A percentile compares a stretch with the other conserved stretches of the same genome.
phyloP scores from a whole-genome alignment of 2,113 vertebrate genomes.

The Notothenia coriiceps region DNA sequence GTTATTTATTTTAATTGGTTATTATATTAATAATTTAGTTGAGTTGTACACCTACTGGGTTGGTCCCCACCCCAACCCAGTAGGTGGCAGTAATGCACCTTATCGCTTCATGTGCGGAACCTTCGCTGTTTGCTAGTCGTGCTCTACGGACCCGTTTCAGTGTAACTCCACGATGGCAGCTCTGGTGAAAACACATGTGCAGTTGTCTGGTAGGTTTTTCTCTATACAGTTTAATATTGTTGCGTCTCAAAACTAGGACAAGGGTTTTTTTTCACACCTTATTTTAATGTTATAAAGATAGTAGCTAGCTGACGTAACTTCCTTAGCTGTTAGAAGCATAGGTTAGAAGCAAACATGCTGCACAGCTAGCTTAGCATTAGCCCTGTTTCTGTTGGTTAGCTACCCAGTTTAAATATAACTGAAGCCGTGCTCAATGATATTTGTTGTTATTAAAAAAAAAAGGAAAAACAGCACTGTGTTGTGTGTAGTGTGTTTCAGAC shows the following conservation, averaged over 20 bases:
- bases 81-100: too few relatives aligned
- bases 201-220: constrained; percentile 17
- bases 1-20: too few relatives aligned
- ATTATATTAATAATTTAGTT: too few relatives aligned
- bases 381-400: not conserved
- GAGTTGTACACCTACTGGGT: too few relatives aligned
- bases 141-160: constrained; percentile 5
- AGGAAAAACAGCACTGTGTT: not conserved
- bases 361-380: not conserved
- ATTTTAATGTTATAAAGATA: not conserved
- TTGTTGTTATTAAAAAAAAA: not conserved
- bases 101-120: constrained; percentile 26
- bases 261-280: rapidly evolving
- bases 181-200: constrained; percentile 31
- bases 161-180: constrained; percentile 55
- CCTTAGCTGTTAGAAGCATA: not conserved
- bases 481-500: too few relatives aligned
- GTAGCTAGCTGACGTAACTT: not conserved
- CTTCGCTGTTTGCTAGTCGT: not conserved
- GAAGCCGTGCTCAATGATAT: not conserved
- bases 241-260: not conserved
- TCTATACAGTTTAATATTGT: not conserved
- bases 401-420: not conserved
- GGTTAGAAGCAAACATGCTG: not conserved
- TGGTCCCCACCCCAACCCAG: too few relatives aligned